Conservation (phyloP, 2,113 vertebrate genomes). For the Phalacrocorax carbo region DNA sequence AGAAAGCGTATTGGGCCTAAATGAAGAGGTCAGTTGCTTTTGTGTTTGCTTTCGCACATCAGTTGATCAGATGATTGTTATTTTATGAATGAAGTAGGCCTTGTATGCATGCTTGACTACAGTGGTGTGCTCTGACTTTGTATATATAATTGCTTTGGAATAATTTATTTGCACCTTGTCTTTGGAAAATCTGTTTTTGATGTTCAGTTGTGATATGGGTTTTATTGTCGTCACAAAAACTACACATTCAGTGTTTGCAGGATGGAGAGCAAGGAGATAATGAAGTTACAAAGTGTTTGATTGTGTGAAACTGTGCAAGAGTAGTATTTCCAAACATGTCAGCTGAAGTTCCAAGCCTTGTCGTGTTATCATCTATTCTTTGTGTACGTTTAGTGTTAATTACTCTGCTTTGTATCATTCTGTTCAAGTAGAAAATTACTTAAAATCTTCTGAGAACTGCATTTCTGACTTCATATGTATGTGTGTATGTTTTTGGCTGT, state of each 20-base stretch:
- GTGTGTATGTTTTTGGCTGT: not conserved
- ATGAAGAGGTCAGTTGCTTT: not conserved
- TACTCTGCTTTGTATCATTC: not conserved
- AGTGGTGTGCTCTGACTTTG: not conserved
- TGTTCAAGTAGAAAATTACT: not conserved
- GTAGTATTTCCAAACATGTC: not conserved
- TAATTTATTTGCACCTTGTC: not conserved
- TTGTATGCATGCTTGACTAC: not conserved
- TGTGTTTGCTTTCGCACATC: not conserved
- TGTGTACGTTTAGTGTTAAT: not conserved
- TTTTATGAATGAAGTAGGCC: not conserved
- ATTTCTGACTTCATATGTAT: not conserved
- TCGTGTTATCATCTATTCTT: not conserved
- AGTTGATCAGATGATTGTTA: not conserved
- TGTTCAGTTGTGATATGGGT: not conserved
- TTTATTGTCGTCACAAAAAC: not conserved
- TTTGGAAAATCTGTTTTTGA: not conserved
- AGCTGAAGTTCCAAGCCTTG: not conserved
- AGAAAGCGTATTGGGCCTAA: not conserved
- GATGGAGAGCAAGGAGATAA: not conserved
- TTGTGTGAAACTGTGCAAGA: not conserved
- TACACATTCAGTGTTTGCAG: not conserved
- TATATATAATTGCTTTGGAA: not conserved
- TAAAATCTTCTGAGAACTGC: not conserved
- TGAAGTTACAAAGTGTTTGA: not conserved